Base-by-base conservation (phyloP, 2,888 invertebrate genomes). In the Agrochola litura region DNA sequence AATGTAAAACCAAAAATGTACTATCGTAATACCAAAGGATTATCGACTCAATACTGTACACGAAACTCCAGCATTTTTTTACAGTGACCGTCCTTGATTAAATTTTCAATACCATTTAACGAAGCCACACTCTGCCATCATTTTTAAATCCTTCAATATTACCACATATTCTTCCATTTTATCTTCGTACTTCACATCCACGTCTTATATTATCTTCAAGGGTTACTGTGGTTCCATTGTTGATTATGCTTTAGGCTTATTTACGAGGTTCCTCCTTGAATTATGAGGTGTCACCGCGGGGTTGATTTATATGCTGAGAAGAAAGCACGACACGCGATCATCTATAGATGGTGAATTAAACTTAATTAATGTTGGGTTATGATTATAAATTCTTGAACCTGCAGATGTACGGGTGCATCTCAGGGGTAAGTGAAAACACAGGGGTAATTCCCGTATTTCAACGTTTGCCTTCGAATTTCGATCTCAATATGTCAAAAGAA, bases 181-280 rank as follows among this genome's bases (percentile, higher is more conserved):
- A 25, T 37, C 30, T 85, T 84, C 67, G 19, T 82, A 82, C 81
- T 77, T 86, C 83, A 61, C 1, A 60, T 73, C 30, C 79, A 69
- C 76, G 76, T 86, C 75, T 78, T 78, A 67, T 82, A 82, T 73
- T 83, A 83, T 82, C 83, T 82, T 73, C 75, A 83, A 85, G 68
- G 84, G 85, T 81, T 85, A 78, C 78, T 78, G 82, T 84, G 82
- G 73, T 69, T 74, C 86, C 81, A 88, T 89, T 90, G 85, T 88
- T 89, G 81, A 89, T 88, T 85, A 88, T 73, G 83, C 81, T 88
- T 86, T 82, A 79, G 81, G 77, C 75, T 87, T 88, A 87, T 89
- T 89, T 87, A 86, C 75, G 82, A 78, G 68, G 74, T 43, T 66
- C 52, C 71, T 82, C 71, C 64, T 64, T 88, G 85, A 89, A 82